Evolutionary conservation across 2,888 invertebrate genomes (phyloP).

Genomic region (Lasioglossum leucozonium): DNA sequence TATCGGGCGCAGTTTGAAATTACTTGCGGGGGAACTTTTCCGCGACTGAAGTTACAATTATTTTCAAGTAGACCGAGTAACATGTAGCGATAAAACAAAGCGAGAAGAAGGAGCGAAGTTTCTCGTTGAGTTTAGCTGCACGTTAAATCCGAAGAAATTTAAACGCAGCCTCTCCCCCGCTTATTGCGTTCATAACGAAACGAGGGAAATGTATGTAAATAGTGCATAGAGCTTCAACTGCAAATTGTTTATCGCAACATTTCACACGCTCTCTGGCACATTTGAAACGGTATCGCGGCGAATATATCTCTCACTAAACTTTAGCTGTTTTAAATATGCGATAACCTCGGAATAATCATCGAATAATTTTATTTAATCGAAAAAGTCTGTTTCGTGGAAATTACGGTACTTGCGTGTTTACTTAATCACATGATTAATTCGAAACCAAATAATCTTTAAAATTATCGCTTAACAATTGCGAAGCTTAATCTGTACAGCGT

Average conservation of each 20-base stretch:
- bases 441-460: not conserved
- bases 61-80: not conserved
- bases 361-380: not conserved
- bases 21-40: constrained; percentile 20
- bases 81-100: not conserved
- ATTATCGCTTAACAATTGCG: not conserved
- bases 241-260: not conserved
- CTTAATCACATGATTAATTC: not conserved
- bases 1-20: constrained; percentile 24
- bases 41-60: constrained; percentile 37
- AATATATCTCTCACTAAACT: not conserved
- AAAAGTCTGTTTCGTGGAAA: not conserved
- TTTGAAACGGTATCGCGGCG: not conserved
- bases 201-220: not conserved
- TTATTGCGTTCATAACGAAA: not conserved
- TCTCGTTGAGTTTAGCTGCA: not conserved
- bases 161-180: not conserved
- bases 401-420: not conserved
- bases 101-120: not conserved
- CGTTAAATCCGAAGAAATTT: not conserved
- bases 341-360: not conserved
- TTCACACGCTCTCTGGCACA: not conserved
- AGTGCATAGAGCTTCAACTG: not conserved
- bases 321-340: not conserved
- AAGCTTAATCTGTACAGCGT: not conserved